Evolutionary conservation across 1,140 invertebrate species (phyloP).

Genomic region (Pogonomyrmex californicus): DNA sequence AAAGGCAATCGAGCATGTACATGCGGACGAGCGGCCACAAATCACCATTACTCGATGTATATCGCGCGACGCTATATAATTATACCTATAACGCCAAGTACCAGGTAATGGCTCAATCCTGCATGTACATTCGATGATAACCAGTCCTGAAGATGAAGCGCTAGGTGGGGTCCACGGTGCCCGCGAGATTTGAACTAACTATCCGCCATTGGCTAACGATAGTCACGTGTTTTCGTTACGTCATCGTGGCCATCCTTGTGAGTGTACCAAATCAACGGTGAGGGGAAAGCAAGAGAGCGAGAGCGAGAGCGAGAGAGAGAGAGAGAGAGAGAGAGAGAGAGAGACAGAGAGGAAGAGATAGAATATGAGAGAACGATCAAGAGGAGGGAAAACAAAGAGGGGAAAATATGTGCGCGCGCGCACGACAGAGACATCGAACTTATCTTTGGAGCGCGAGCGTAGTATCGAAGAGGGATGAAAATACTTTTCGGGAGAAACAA

Average conservation of each 20-base stretch:
- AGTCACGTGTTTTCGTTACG: conserved; percentile 78
- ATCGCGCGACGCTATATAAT: conserved; percentile 86
- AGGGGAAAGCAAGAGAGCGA: conserved; percentile 28
- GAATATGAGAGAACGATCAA: conserved; percentile 19
- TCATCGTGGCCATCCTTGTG: conserved; percentile 76
- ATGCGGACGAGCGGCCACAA: conserved; percentile 81
- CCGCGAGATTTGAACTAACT: conserved; percentile 80
- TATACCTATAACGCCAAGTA: conserved; percentile 86
- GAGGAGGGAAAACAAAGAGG: conserved; percentile 31
- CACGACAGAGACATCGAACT: conserved; percentile 55
- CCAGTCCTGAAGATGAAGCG: conserved; percentile 73
- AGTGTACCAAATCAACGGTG: conserved; percentile 50
- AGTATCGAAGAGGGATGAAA: conserved; percentile 57
- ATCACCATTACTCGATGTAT: conserved; percentile 87
- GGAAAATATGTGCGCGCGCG: conserved; percentile 32
- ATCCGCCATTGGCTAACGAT: conserved; percentile 59
- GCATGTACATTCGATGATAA: conserved; percentile 85
- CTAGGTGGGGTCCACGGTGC: conserved; percentile 68
- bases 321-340: conserved; percentile 26
- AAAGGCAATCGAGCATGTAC: conserved; percentile 73
- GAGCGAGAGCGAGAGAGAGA: background rate
- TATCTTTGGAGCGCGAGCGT: conserved; percentile 46
- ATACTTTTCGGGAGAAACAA: conserved; percentile 58
- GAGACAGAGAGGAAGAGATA: no score
- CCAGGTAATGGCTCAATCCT: conserved; percentile 87